Evolutionary conservation across 2,113 vertebrate species (phyloP).

Genomic region (Illadopsis cleaveri): DNA sequence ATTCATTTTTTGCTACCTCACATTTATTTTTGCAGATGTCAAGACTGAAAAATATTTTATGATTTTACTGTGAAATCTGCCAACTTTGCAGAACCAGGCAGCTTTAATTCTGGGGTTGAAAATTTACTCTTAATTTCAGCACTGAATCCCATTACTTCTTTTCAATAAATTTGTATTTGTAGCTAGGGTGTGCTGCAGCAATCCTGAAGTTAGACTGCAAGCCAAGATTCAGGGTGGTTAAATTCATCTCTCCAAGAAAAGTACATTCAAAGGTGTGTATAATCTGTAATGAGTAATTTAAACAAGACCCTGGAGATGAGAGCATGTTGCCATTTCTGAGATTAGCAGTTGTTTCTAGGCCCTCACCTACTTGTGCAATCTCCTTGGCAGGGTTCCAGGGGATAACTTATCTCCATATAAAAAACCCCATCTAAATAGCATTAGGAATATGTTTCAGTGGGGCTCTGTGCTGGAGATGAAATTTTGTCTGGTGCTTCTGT

Average conservation of each 20-base stretch:
- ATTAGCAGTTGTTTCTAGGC: background rate
- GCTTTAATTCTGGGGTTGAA: background rate
- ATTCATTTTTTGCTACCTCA: background rate
- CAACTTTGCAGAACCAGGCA: background rate
- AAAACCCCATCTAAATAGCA: constrained; percentile 5
- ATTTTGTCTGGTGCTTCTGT: background rate
- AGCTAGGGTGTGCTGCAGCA: background rate
- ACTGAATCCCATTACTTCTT: background rate
- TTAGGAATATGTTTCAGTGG: background rate
- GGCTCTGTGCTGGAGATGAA: background rate
- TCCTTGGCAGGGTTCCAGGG: background rate
- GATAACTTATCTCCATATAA: background rate
- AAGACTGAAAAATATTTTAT: background rate
- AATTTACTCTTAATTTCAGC: background rate
- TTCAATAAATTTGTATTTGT: background rate
- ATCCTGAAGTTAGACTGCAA: background rate
- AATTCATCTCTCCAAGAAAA: background rate
- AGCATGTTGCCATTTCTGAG: background rate
- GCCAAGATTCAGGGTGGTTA: background rate
- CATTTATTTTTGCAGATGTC: background rate
- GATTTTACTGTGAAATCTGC: background rate
- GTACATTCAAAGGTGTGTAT: background rate
- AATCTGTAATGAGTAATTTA: constrained; percentile 13
- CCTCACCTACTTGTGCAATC: background rate
- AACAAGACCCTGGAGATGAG: constrained; percentile 10